Base-by-base conservation (phyloP, 2,888 invertebrate genomes). In the Drosophila mercatorum region DNA sequence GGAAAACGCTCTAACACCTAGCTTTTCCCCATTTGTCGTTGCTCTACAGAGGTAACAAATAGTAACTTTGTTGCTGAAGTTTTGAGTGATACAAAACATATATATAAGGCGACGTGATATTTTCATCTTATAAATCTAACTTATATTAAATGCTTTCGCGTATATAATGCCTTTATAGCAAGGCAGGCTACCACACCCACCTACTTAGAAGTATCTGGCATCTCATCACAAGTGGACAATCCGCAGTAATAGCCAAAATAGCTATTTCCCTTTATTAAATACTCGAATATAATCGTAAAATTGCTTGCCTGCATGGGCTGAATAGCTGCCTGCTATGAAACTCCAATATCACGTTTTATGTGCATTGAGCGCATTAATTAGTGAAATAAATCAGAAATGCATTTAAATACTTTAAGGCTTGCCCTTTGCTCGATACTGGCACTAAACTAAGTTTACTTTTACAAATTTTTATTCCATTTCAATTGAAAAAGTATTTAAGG, bases 401-500 rank as follows among this genome's bases (percentile, higher is more conserved):
- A 64, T 51, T 17, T 8, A 28, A 51, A 41, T 12, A 36, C n/a
- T 51, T 52, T 65, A n/a, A 38, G 4, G 52, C 44, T 43, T n/a
- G 41, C 26, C 3, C 38, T 62, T 62, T 7, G 26, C 7, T 11
- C 3, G 17, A 12, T 12, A 12, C 51, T 36, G 46, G 26, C 41
- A 28, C 34, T 26, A 34, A 66, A 46, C 22, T 47, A 34, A 31
- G 44, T 68, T 43, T 41, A 47, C 53, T 26, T 55, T 34, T 62
- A 38, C 11, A 52, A 56, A 11, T 51, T 59, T 40, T 57, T 6
- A 59, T 57, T 60, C 34, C 26, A 61, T 61, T 65, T 60, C 22
- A 53, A 40, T 17, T 36, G 36, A 71, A 72, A 61, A 62, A 49
- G 43, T n/a, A 41, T n/a, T 26, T 44, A 59, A 59, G n/a, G n/a